These are phyloP conservation scores for Acronicta aceris DNA, from an alignment of 2,888 invertebrate genomes.

Conservation along the genomic window DNA sequence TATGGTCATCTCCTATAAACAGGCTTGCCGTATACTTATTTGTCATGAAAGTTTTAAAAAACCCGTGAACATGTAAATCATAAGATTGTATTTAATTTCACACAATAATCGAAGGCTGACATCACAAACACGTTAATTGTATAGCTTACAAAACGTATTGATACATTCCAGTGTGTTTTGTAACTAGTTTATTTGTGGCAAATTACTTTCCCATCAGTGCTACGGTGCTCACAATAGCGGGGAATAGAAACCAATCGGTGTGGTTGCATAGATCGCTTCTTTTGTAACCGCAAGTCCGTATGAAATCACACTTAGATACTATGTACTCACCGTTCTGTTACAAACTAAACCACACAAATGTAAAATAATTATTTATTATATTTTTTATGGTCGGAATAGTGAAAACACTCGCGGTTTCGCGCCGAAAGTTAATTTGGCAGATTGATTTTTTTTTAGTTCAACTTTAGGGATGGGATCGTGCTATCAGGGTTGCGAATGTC, in stretches of 20 bases:
- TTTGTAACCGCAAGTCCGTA: slow-evolving; percentile 76
- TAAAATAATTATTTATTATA: neutral
- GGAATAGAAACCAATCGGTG: slow-evolving; percentile 74
- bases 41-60: too few relatives aligned
- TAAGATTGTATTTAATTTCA: slow-evolving; percentile 1
- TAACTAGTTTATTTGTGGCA: slow-evolving; percentile 64
- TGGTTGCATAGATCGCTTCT: slow-evolving; percentile 76
- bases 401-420: slow-evolving; percentile 1
- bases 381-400: neutral
- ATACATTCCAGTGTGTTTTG: slow-evolving; percentile 63
- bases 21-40: too few relatives aligned
- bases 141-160: slow-evolving; percentile 59
- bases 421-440: slow-evolving; percentile 1
- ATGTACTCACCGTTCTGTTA: slow-evolving; percentile 17
- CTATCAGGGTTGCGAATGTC: neutral
- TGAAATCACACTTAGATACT: slow-evolving; percentile 67
- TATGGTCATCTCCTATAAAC: too few relatives aligned
- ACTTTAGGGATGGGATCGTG: neutral
- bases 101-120: slow-evolving; percentile 14
- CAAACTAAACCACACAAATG: neutral
- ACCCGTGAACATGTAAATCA: neutral
- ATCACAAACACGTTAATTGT: slow-evolving; percentile 48
- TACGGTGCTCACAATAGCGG: slow-evolving; percentile 58
- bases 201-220: slow-evolving; percentile 75
- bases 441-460: neutral